Evolutionary conservation across 2,888 invertebrate genomes (phyloP).

Genomic region (Drosophila sordidula): DNA sequence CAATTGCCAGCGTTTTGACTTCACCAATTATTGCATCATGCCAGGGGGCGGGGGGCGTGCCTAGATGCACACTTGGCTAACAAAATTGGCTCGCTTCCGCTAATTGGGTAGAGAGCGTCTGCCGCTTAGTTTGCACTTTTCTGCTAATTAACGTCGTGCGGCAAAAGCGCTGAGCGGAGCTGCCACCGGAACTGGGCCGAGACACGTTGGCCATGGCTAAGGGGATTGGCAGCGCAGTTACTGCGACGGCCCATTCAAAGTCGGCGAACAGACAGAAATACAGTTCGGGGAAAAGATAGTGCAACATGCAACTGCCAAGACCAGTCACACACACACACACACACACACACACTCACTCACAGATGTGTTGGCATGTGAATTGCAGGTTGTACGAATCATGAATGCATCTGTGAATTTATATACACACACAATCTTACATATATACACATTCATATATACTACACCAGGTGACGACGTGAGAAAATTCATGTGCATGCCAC

Average conservation of each 20-base stretch:
- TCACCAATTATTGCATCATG: constrained; percentile 71
- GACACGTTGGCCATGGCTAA: constrained; percentile 5
- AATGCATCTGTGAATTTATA: constrained; percentile 13
- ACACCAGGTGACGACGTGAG: constrained; percentile 72
- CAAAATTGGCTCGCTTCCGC: constrained; percentile 63
- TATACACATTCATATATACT: constrained; percentile 12
- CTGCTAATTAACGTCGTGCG: constrained; percentile 62
- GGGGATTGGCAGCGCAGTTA: background rate
- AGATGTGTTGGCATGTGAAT: constrained; percentile 55
- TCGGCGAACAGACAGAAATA: constrained; percentile 37
- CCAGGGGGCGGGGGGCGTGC: no score
- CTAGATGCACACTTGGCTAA: constrained; percentile 48
- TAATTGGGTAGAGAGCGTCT: constrained; percentile 33
- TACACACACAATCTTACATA: background rate
- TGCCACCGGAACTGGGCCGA: constrained; percentile 45
- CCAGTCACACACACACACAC: constrained; percentile 46
- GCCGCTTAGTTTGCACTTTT: constrained; percentile 58
- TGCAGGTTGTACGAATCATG: constrained; percentile 59
- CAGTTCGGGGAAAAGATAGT: constrained; percentile 75
- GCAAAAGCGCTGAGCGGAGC: no score
- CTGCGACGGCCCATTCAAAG: constrained; percentile 64
- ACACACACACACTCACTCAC: background rate
- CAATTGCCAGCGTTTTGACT: constrained; percentile 20
- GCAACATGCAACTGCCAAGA: constrained; percentile 73
- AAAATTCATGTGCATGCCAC: constrained; percentile 79